phyloP scores from a whole-genome alignment of 2,797 vertebrate species.

The Neosilurus hyrtlii region DNA sequence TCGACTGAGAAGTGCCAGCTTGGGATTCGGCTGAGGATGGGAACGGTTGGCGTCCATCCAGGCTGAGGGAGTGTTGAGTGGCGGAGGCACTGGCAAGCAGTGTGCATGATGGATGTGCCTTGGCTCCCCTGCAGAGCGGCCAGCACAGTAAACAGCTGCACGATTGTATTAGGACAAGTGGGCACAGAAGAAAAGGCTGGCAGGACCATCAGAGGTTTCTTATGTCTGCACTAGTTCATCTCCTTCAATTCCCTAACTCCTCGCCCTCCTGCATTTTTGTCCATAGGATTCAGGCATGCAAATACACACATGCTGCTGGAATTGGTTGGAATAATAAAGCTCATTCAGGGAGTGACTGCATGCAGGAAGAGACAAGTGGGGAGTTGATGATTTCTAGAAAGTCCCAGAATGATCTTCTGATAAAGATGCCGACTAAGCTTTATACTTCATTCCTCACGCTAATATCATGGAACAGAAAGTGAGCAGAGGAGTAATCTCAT shows the following conservation, averaged over 20 bases:
- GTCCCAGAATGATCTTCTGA: constrained; percentile 47
- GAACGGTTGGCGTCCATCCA: constrained; percentile 70
- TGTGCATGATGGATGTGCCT: constrained; percentile 72
- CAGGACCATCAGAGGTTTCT: constrained; percentile 67
- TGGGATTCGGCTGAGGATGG: constrained; percentile 37
- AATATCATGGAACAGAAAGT: constrained; percentile 64
- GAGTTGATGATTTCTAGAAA: constrained; percentile 22
- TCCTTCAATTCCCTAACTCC: constrained; percentile 66
- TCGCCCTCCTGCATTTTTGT: constrained; percentile 45
- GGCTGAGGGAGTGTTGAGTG: constrained; percentile 62
- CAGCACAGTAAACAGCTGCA: constrained; percentile 75
- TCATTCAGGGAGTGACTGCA: constrained; percentile 32
- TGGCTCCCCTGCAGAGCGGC: constrained; percentile 63
- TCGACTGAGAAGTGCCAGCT: constrained; percentile 26
- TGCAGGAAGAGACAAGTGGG: constrained; percentile 31
- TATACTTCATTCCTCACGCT: constrained; percentile 61
- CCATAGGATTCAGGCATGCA: constrained; percentile 45
- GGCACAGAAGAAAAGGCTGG: constrained; percentile 60
- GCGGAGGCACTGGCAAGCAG: constrained; percentile 54
- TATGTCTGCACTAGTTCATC: constrained; percentile 71
- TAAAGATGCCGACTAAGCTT: constrained; percentile 35
- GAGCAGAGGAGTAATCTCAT: constrained; percentile 63
- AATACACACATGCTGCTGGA: constrained; percentile 28
- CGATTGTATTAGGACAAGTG: constrained; percentile 69
- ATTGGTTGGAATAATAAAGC: constrained; percentile 36